Evolutionary conservation across 2,888 invertebrate species (phyloP), one percentile per base, ranked within the genome.

Genomic region (Oscheius myriophilus): DNA sequence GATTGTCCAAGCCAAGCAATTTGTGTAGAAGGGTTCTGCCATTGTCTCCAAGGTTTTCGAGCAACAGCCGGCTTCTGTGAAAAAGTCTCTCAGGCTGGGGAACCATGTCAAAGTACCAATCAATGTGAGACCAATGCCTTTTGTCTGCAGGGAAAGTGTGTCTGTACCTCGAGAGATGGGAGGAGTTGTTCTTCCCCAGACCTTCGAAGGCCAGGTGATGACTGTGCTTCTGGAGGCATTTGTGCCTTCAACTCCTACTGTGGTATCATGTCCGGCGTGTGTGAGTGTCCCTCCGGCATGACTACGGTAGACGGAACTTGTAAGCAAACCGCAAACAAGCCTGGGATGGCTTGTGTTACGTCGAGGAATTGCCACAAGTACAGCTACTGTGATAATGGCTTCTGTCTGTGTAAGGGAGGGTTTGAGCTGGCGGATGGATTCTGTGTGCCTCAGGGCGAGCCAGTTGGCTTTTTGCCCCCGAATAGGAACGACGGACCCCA

Each of bases 281-380:
- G 85, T 64, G 85, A 85, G 64, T 85, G 85, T 57, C 83, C 85
- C 1, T 71, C 75, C 18, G 85, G 85, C 25, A 78, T 77, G 77
- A 70, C 72, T 4, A 78, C 79, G 1, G 69, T 65, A 7, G 75
- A 78, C 25, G 80, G 66, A 21, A 46, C 62, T 4, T 82, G 85
- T 67, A 73, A 80, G 18, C 80, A 74, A 46, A 81, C 82, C 6
- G 72, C 71, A 4, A 70, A 73, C 14, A 73, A 78, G 3, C 71
- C 73, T 49, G 85, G 84, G 21, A 74, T 75, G 6, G 75, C 77
- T n/a, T 85, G 85, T 59, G 75, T 79, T 21, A 77, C 79, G 0
- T 76, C 75, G 6, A 54, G 78, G 26, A 81, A 82, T 49, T 84
- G 84, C 54, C 82, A 82, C 49, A 78, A 78, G 57, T 81, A 69